Evolutionary conservation across 2,888 invertebrate genomes (phyloP).

Genomic region (Calliphora vomitoria): DNA sequence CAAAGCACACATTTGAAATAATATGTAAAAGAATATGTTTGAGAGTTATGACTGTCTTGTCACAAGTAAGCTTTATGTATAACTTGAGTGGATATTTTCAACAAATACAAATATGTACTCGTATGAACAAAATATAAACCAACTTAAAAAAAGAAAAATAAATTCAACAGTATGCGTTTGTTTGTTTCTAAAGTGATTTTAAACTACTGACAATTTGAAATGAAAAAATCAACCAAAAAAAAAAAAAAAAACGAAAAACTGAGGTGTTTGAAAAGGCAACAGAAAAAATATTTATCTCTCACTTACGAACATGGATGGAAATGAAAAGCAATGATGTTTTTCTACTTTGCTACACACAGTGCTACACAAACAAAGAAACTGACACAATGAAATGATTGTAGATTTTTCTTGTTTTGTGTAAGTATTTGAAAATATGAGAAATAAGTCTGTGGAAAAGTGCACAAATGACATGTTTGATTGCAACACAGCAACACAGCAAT

Average conservation of each 20-base stretch:
- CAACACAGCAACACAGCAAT: slow-evolving; percentile 47
- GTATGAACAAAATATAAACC: neutral
- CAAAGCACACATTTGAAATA: too few species aligned
- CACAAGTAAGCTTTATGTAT: neutral
- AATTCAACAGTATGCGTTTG: neutral
- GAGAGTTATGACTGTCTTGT: too few species aligned
- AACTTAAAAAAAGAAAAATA: neutral
- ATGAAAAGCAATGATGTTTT: slow-evolving; percentile 44
- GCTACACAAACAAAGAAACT: neutral
- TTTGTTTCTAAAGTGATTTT: slow-evolving; percentile 50
- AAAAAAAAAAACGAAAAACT: slow-evolving; percentile 3
- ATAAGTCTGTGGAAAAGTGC: slow-evolving; percentile 58
- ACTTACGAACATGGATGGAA: slow-evolving; percentile 20
- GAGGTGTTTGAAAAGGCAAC: slow-evolving; percentile 31
- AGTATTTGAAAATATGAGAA: slow-evolving; percentile 45
- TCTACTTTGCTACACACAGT: slow-evolving; percentile 5
- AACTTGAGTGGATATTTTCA: slow-evolving; percentile 3
- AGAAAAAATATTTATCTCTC: slow-evolving; percentile 33
- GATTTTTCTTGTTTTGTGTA: slow-evolving; percentile 33
- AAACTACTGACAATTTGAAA: slow-evolving; percentile 36
- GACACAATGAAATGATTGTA: slow-evolving; percentile 52
- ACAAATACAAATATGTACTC: neutral
- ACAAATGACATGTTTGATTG: slow-evolving; percentile 62
- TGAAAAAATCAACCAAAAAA: slow-evolving; percentile 21
- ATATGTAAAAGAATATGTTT: neutral